Base-by-base conservation (phyloP, 2,888 invertebrate species). In the Marronus borbonicus region DNA sequence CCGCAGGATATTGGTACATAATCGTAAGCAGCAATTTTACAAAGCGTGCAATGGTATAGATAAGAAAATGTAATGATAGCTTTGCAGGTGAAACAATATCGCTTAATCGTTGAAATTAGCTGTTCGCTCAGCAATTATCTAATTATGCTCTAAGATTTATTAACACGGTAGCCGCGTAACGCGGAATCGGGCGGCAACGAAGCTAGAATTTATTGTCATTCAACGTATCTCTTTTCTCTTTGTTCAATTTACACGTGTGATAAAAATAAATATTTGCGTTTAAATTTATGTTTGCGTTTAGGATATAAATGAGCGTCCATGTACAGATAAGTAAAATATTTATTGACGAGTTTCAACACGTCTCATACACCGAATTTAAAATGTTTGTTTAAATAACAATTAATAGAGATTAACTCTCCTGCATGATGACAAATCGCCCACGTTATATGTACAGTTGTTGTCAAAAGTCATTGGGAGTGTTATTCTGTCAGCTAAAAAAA, bases 191-290 rank as follows among this genome's bases (percentile, higher is more conserved):
- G 17, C 17, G 36, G 17, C 17, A n/a, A 36, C 17, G 17, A n/a
- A 36, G 39, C n/a, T 24, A 36, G 36, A 70, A 70, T 55, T 70
- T 70, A 70, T 70, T 70, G 70, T 70, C 36, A 55, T 52, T 17
- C n/a, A 5, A 17, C 12, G 14, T 28, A 24, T 60, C 24, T 14
- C 49, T 74, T 62, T 24, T 31, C 31, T 62, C 60, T 74, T 74
- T 74, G 12, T 74, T 24, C 72, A 39, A 74, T 60, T 60, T 74
- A 62, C 72, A 74, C 72, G 72, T 74, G 72, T 74, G 72, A 74
- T 60, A 7, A 74, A 74, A 60, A 60, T 55, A 74, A 74, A 74
- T 74, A 74, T 74, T 74, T 74, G 62, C 49, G 60, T 74, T 74
- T n/a, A 14, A 44, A 44, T 60, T 49, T 60, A 74, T 74, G 49